Evolutionary conservation across 2,797 vertebrate species (phyloP).

Genomic region (Dipus sagitta): DNA sequence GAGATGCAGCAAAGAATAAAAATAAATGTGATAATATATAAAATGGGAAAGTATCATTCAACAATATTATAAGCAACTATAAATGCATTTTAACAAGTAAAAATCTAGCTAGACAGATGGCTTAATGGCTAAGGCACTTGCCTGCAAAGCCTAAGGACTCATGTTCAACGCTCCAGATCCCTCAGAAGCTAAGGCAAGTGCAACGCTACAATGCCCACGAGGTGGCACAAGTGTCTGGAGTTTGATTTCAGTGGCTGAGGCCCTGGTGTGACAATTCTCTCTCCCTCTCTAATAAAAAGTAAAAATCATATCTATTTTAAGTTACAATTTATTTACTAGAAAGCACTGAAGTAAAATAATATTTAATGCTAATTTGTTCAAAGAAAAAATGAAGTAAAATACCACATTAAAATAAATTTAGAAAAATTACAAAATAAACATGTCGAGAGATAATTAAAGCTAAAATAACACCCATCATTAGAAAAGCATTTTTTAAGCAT

Average conservation of each 20-base stretch:
- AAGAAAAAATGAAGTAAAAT: not conserved
- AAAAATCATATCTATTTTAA: not conserved
- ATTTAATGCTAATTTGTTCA: not conserved
- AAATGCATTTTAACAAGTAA: not conserved
- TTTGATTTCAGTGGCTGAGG: too few species aligned
- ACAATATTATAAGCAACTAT: not conserved
- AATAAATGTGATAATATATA: not conserved
- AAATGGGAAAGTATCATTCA: not conserved
- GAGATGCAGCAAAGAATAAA: not conserved
- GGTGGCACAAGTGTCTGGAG: too few species aligned
- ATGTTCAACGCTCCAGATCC: too few species aligned
- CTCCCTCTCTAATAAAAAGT: not conserved
- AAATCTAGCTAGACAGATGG: too few species aligned
- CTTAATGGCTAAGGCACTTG: too few species aligned
- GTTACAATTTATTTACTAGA: not conserved
- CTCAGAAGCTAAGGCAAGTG: too few species aligned
- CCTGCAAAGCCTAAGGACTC: too few species aligned
- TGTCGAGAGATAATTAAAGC: not conserved
- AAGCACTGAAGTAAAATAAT: not conserved
- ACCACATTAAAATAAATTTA: not conserved
- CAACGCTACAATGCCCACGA: too few species aligned
- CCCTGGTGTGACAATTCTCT: too few species aligned
- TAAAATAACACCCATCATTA: not conserved
- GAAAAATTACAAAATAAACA: not conserved
- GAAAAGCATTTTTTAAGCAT: not conserved